Evolutionary conservation across 2,113 vertebrate genomes (phyloP).

Genomic region (Oncorhynchus kisutch): DNA sequence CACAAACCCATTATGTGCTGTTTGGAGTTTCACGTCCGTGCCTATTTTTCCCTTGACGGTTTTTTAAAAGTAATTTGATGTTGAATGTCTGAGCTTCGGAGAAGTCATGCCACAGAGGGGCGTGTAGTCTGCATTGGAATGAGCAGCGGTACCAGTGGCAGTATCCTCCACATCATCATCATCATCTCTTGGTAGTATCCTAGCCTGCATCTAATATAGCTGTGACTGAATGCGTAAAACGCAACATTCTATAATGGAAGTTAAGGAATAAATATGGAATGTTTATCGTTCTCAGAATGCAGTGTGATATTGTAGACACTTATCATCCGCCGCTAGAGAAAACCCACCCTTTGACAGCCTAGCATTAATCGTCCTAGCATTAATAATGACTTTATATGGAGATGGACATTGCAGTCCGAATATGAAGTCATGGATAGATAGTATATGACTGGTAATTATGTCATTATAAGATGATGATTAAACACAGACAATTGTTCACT

Average conservation of each 20-base stretch:
- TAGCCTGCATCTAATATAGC: no score
- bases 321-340: neutral
- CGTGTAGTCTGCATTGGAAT: constrained; percentile 69
- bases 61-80: no score
- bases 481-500: neutral
- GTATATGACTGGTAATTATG: neutral
- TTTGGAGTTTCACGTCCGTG: no score
- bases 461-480: neutral
- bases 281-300: neutral
- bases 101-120: constrained; percentile 52
- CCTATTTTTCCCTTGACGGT: no score
- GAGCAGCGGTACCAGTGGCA: constrained; percentile 6
- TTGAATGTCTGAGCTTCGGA: neutral
- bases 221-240: no score
- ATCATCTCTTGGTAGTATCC: neutral
- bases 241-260: no score
- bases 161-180: constrained; percentile 1
- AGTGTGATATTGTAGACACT: neutral
- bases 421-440: constrained; percentile 19
- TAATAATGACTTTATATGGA: constrained; percentile 57
- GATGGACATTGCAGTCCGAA: constrained; percentile 40
- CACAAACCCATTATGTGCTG: no score
- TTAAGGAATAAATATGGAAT: no score
- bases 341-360: constrained; percentile 49
- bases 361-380: constrained; percentile 46